Conservation (phyloP, 1,140 invertebrate species). For the Dufourea novaeangliae region DNA sequence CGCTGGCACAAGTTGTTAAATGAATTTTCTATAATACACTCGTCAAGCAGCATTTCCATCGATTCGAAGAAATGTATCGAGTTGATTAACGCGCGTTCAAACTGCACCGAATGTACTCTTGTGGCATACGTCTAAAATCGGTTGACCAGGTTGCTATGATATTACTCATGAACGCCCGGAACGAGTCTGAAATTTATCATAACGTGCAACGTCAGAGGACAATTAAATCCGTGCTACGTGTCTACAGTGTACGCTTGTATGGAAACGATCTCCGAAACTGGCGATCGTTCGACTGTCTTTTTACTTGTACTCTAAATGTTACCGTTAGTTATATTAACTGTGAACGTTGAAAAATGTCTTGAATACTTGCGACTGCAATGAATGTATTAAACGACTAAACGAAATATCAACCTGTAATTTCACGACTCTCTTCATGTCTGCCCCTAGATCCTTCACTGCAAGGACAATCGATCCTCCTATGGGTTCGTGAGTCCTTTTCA, state of each 20-base stretch:
- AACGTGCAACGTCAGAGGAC: neutral
- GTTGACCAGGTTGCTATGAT: neutral
- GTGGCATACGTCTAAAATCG: slow-evolving; percentile 1
- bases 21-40: neutral
- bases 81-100: neutral
- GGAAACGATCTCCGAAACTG: too few species aligned
- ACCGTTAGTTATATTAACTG: neutral
- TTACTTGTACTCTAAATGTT: too few species aligned
- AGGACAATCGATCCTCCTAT: neutral
- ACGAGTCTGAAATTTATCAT: too few species aligned
- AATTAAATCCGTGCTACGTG: too few species aligned
- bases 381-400: neutral
- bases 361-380: neutral
- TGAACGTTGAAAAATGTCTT: neutral
- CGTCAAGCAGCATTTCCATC: neutral
- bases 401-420: neutral
- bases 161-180: neutral
- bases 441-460: too few species aligned
- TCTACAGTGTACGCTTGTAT: too few species aligned
- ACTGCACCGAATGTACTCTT: neutral
- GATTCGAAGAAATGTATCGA: neutral
- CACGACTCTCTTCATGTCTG: too few species aligned
- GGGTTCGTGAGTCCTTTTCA: neutral
- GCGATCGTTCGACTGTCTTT: too few species aligned
- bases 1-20: neutral